These are phyloP conservation scores for Onychomys leucogaster DNA, from an alignment of 2,797 vertebrate species.

Conservation along the genomic window DNA sequence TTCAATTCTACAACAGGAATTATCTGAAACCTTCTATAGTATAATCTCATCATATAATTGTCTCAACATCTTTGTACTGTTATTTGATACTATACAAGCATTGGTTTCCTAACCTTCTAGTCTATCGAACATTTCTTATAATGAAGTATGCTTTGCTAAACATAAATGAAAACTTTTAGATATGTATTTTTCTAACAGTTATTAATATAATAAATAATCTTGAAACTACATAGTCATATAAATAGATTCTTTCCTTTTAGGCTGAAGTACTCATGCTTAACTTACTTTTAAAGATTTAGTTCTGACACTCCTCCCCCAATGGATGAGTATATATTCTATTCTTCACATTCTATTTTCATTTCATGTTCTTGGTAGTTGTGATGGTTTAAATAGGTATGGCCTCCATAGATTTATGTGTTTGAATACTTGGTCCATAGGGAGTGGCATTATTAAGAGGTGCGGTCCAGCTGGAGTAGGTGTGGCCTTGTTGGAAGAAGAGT, in stretches of 20 bases:
- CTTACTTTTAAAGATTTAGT: slow-evolving; percentile 45
- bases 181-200: slow-evolving; percentile 45
- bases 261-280: slow-evolving; percentile 42
- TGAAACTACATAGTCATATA: background rate
- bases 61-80: slow-evolving; percentile 20
- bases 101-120: background rate
- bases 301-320: background rate
- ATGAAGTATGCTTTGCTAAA: background rate
- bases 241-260: slow-evolving; percentile 26
- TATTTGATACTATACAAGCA: background rate
- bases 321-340: background rate
- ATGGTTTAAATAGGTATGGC: background rate
- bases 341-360: background rate
- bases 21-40: slow-evolving; percentile 40
- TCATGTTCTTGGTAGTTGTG: background rate
- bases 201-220: slow-evolving; percentile 28
- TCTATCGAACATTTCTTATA: slow-evolving; percentile 28
- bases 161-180: background rate
- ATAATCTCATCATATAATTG: slow-evolving; percentile 11
- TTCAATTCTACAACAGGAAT: slow-evolving; percentile 31
- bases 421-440: background rate
- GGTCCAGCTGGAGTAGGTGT: background rate
- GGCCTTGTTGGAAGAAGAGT: background rate
- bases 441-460: background rate
- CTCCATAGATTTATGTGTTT: background rate